Percentiles rank a stretch among this genome's conserved stretches.
Evolutionary conservation across 1,140 invertebrate species (phyloP).

Genomic region (Heliconius melpomene): DNA sequence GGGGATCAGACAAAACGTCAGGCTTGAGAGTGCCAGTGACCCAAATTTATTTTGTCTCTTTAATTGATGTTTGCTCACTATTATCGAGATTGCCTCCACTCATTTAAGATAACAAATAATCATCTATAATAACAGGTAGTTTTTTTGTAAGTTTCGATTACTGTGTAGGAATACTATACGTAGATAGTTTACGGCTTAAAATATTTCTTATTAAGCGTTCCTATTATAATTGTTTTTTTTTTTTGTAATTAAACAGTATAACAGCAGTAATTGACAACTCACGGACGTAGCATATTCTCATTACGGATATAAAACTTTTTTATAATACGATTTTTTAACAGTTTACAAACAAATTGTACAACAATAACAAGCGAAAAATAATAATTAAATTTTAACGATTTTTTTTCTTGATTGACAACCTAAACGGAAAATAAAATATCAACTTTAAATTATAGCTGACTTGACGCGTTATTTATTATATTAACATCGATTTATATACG

Average conservation of each 20-base stretch:
- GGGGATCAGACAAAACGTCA: conserved; percentile 36
- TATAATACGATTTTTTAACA: too few species aligned
- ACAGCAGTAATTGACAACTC: too few species aligned
- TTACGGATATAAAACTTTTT: too few species aligned
- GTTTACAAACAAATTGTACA: too few species aligned
- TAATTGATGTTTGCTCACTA: conserved; percentile 27
- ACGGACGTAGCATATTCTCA: too few species aligned
- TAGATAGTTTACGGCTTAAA: neutral
- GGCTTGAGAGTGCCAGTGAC: conserved; percentile 43
- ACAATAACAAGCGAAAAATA: too few species aligned
- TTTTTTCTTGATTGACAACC: too few species aligned
- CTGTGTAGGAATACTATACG: neutral
- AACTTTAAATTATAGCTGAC: too few species aligned
- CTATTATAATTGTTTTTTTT: too few species aligned
- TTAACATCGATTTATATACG: conserved; percentile 32
- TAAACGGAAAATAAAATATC: too few species aligned
- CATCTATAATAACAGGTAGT: neutral
- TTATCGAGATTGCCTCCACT: conserved; percentile 30
- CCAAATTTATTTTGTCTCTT: conserved; percentile 36
- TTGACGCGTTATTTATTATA: neutral
- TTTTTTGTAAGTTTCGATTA: neutral
- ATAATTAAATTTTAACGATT: too few species aligned
- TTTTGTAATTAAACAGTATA: too few species aligned
- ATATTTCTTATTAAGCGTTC: neutral
- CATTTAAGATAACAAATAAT: conserved; percentile 12